A percentile compares a stretch with the other conserved stretches of the same genome.
phyloP scores from a whole-genome alignment of 2,113 vertebrate species.

The Hippopotamus amphibius region DNA sequence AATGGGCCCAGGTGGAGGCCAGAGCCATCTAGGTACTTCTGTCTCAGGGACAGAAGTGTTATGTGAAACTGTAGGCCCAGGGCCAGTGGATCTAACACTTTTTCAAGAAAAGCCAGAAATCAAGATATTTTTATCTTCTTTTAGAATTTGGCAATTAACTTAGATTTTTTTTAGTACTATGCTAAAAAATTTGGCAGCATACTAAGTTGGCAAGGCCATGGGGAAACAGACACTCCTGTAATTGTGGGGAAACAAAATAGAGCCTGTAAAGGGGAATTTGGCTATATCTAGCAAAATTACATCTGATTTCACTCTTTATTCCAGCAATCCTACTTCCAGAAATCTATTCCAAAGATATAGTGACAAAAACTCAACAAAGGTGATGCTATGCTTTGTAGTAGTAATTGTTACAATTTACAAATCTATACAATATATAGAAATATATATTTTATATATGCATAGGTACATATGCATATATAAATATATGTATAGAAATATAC shows the following conservation, averaged over 20 bases:
- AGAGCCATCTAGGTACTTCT: rapidly evolving
- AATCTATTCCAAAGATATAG: not conserved
- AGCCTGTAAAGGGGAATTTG: not conserved
- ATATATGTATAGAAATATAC: not conserved
- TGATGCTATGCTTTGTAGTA: not conserved
- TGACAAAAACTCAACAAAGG: not conserved
- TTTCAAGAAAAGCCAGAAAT: not conserved
- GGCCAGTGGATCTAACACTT: not conserved
- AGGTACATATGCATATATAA: not conserved
- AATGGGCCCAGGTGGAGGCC: not conserved
- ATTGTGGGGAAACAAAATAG: not conserved
- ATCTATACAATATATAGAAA: not conserved
- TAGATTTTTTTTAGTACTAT: not conserved
- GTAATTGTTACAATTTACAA: not conserved
- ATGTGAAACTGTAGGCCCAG: not conserved
- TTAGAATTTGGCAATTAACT: conserved; percentile 25
- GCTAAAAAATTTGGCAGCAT: not conserved
- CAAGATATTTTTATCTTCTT: not conserved
- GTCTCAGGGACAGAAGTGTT: not conserved
- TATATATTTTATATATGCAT: no score
- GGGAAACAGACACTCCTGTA: not conserved
- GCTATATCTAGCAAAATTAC: not conserved
- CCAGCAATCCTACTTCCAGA: not conserved
- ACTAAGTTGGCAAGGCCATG: not conserved
- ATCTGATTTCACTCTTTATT: not conserved